A percentile compares a stretch with the other conserved stretches of the same genome.
Evolutionary conservation across 2,797 vertebrate genomes (phyloP).

Genomic region (Anguilla marmorata): DNA sequence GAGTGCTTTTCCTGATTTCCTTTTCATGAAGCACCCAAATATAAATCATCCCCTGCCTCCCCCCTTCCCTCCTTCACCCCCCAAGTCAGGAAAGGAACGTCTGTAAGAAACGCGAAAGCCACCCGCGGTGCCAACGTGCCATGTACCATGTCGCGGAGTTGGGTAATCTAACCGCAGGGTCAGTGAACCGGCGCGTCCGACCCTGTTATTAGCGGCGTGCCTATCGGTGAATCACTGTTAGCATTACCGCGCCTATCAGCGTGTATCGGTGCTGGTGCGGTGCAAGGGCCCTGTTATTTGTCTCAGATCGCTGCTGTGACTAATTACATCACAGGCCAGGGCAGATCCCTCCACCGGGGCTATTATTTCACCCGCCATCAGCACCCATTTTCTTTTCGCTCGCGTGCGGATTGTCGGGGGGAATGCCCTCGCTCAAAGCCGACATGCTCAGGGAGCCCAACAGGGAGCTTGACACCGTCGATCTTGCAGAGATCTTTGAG

Average conservation of each 20-base stretch:
- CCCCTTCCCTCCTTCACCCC: neutral
- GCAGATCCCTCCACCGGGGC: slow-evolving; percentile 50
- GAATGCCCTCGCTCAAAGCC: neutral
- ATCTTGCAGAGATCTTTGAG: neutral
- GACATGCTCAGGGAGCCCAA: neutral
- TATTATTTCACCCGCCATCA: slow-evolving; percentile 25
- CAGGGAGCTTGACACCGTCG: neutral
- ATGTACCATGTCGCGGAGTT: neutral
- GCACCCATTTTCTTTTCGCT: slow-evolving; percentile 46
- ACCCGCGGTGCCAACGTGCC: neutral
- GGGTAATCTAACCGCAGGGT: slow-evolving; percentile 16
- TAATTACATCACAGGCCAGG: slow-evolving; percentile 59
- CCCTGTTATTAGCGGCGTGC: slow-evolving; percentile 52
- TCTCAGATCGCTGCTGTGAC: slow-evolving; percentile 61
- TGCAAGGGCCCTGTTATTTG: slow-evolving; percentile 56
- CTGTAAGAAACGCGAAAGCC: neutral
- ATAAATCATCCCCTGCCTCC: neutral
- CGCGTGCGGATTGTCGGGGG: slow-evolving; percentile 33
- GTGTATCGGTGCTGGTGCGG: slow-evolving; percentile 42
- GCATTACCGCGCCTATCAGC: slow-evolving; percentile 33
- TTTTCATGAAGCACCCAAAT: neutral
- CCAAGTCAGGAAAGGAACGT: neutral
- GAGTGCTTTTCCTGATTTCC: neutral
- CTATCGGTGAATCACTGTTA: slow-evolving; percentile 31
- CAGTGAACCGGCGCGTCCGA: neutral